Conservation (phyloP, 2,888 invertebrate genomes). For the Sialis lutaria region DNA sequence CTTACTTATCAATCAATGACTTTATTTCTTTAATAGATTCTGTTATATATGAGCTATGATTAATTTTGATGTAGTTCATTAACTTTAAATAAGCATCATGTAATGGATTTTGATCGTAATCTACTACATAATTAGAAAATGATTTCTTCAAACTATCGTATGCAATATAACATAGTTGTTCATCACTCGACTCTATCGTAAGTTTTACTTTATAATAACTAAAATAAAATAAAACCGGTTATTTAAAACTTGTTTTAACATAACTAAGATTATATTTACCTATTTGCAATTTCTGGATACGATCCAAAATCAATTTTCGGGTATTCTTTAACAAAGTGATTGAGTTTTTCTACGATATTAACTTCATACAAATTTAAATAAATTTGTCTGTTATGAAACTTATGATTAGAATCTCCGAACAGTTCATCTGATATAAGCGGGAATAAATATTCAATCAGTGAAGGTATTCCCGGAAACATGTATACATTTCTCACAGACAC, state of each 20-base stretch:
- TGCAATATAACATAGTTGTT: conserved; percentile 21
- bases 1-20: not conserved
- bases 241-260: no score
- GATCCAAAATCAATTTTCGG: conserved; percentile 32
- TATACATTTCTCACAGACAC: conserved; percentile 40
- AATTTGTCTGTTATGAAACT: conserved; percentile 24
- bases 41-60: not conserved
- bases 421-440: conserved; percentile 18
- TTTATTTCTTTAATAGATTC: not conserved
- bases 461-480: conserved; percentile 54
- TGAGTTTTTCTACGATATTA: conserved; percentile 24
- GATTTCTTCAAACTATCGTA: conserved; percentile 22
- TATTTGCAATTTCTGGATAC: conserved; percentile 28
- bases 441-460: conserved; percentile 27
- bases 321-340: conserved; percentile 24
- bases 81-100: conserved; percentile 11
- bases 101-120: conserved; percentile 13
- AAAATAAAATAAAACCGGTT: conserved; percentile 8
- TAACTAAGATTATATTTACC: conserved; percentile 17
- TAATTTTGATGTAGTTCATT: conserved; percentile 8
- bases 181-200: conserved; percentile 28
- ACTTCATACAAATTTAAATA: conserved; percentile 29
- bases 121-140: conserved; percentile 10
- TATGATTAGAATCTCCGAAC: conserved; percentile 20
- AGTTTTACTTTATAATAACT: conserved; percentile 31